Base-by-base conservation (phyloP, 37 sponge, comb jelly and placozoan genomes). In the Chondrosia reniformis region DNA sequence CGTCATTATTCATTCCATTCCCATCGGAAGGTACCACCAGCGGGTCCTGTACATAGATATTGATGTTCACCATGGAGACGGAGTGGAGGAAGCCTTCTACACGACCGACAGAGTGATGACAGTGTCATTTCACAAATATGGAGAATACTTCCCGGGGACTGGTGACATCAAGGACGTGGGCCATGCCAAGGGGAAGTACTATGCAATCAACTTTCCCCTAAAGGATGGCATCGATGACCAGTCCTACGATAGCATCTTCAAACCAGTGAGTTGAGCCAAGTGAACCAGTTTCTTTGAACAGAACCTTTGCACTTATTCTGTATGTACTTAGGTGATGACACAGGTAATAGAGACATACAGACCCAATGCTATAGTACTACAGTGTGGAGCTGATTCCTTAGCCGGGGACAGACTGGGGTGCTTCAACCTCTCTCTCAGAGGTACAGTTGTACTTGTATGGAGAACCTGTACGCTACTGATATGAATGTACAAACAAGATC, bases 81-180 rank as follows among this genome's bases (percentile, higher is more conserved):
- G 99, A 34, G 99, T 98, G 28, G 99, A 98, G 54, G 99, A 98
- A 46, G 99, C 99, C 19, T 98, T 98, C 85, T 98, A 98, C 75
- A 92, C 99, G 24, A 98, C 99, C 24, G 99, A 98, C 77, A 46
- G 99, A 46, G 99, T 98, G 12, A 98, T 98, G 99, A 98, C 99
- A 2, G 99, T 98, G 40, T 94, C 95, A 34, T 97, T 97, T 77
- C 98, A 97, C 87, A 97, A 97, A 79, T 97, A 97, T 61, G 96
- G 99, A 30, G 99, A 98, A 72, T 98, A 98, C 79, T 98, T 98
- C 82, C 99, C 99, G 1, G 99, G 99, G 15, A 98, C 99, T 27
- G 99, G 99, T 36, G 99, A 98, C 59, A 76, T 95, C 46, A 95
- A 87, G 96, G 96, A 96, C 75, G 84, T 96, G 6, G 96, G 96